Percentiles rank a stretch among this genome's conserved stretches.
phyloP scores from a whole-genome alignment of 2,797 vertebrate genomes.

The Pseudochromis fuscus region DNA sequence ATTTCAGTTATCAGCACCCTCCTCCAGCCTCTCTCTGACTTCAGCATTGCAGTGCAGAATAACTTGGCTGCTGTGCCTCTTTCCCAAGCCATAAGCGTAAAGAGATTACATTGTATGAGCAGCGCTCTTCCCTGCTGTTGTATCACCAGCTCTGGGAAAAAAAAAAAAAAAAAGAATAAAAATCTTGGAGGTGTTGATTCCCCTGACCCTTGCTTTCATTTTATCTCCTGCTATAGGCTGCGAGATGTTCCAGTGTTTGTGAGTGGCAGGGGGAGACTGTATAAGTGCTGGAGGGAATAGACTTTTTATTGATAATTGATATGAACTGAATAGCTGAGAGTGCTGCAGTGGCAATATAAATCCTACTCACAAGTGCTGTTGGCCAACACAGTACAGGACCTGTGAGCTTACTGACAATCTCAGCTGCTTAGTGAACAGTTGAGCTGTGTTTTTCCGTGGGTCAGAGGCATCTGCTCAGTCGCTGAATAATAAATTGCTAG shows the following conservation, averaged over 20 bases:
- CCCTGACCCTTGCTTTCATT: conserved; percentile 42
- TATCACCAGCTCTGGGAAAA: conserved; percentile 37
- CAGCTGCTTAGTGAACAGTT: conserved; percentile 16
- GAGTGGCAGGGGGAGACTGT: conserved; percentile 31
- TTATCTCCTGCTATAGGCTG: conserved; percentile 36
- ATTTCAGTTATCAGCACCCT: conserved; percentile 60
- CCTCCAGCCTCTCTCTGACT: conserved; percentile 34
- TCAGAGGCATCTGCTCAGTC: conserved; percentile 45
- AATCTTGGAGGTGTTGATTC: conserved; percentile 44
- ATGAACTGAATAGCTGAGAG: conserved; percentile 57
- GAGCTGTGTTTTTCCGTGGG: conserved; percentile 24
- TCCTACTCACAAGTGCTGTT: conserved; percentile 4
- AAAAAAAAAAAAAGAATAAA: conserved; percentile 15
- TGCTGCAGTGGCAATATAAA: conserved; percentile 44
- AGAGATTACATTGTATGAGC: conserved; percentile 64
- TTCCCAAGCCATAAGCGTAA: conserved; percentile 41
- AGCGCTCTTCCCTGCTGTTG: conserved; percentile 33
- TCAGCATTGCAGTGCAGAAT: conserved; percentile 42
- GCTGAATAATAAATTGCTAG: conserved; percentile 57
- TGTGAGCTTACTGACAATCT: conserved; percentile 37
- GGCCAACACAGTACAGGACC: conserved; percentile 22
- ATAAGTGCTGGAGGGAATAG: conserved; percentile 27
- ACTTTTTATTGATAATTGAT: conserved; percentile 68
- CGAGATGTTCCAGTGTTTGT: conserved; percentile 34
- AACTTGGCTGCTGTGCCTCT: conserved; percentile 47